Conservation (phyloP, 2,113 vertebrate species). For the Sinocyclocheilus anshuiensis region DNA sequence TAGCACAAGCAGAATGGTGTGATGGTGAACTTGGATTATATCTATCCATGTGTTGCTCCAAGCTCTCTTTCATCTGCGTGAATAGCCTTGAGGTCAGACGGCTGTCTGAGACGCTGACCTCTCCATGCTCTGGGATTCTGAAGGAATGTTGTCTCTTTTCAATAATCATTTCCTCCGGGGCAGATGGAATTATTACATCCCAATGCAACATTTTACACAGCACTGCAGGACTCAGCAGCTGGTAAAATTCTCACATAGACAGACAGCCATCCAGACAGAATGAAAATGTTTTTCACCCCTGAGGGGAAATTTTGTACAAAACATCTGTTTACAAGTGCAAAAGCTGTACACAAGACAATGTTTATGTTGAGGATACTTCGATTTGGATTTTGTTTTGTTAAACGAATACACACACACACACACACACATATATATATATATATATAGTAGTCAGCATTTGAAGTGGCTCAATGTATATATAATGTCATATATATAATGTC, state of each 20-base stretch:
- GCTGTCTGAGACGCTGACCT: slow-evolving; percentile 12
- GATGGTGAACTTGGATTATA: slow-evolving; percentile 30
- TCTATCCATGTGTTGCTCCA: neutral
- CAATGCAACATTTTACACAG: slow-evolving; percentile 1
- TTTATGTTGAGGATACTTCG: neutral
- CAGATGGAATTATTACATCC: slow-evolving; percentile 28
- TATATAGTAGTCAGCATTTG: too few species aligned
- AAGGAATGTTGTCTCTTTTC: slow-evolving; percentile 25
- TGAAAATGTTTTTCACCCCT: neutral
- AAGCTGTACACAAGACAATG: neutral
- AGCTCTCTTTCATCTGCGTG: neutral
- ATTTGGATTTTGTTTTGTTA: neutral
- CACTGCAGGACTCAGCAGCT: neutral
- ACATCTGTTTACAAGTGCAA: neutral
- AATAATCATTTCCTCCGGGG: slow-evolving; percentile 23
- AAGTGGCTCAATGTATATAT: too few species aligned
- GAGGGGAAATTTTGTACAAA: neutral
- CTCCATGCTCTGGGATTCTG: slow-evolving; percentile 6
- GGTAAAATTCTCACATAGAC: neutral
- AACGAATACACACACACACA: too few species aligned
- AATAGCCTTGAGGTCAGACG: slow-evolving; percentile 19
- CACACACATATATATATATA: too few species aligned
- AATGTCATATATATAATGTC: too few species aligned
- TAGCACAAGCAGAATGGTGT: neutral
- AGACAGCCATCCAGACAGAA: neutral